phyloP scores from a whole-genome alignment of 2,888 invertebrate species.

The Gortyna flavago region DNA sequence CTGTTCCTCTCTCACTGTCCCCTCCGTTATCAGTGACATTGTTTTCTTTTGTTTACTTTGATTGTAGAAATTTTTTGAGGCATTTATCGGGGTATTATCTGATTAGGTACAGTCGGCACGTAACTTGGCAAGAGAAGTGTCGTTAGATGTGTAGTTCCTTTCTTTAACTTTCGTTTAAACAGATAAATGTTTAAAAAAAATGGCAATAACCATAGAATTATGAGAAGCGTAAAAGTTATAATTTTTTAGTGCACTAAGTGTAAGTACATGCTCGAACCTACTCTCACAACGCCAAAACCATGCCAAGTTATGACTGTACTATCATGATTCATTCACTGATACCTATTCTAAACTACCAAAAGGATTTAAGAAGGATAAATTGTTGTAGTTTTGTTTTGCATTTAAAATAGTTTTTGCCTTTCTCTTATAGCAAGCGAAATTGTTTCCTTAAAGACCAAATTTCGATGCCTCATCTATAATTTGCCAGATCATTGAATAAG shows the following conservation, averaged over 20 bases:
- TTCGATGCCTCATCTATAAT: conserved; percentile 20
- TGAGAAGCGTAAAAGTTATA: background rate
- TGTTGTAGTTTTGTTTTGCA: background rate
- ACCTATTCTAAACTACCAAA: background rate
- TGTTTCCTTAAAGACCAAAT: conserved; percentile 11
- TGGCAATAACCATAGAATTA: background rate
- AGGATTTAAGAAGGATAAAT: background rate
- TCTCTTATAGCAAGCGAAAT: background rate
- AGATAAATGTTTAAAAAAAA: background rate
- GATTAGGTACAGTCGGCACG: background rate
- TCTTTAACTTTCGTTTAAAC: background rate
- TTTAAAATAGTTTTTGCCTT: background rate
- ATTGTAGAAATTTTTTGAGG: background rate
- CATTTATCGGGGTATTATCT: background rate
- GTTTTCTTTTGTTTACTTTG: conserved; percentile 25
- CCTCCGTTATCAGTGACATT: conserved; percentile 47
- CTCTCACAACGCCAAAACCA: background rate
- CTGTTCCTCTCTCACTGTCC: conserved; percentile 62
- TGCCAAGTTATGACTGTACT: background rate
- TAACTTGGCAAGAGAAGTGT: background rate
- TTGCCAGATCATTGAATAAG: conserved; percentile 20
- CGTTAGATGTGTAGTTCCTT: background rate
- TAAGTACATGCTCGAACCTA: no score
- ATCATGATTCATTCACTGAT: background rate
- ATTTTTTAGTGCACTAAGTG: background rate